Evolutionary conservation across 2,888 invertebrate species (phyloP).

Genomic region (Gymnocheta viridis): DNA sequence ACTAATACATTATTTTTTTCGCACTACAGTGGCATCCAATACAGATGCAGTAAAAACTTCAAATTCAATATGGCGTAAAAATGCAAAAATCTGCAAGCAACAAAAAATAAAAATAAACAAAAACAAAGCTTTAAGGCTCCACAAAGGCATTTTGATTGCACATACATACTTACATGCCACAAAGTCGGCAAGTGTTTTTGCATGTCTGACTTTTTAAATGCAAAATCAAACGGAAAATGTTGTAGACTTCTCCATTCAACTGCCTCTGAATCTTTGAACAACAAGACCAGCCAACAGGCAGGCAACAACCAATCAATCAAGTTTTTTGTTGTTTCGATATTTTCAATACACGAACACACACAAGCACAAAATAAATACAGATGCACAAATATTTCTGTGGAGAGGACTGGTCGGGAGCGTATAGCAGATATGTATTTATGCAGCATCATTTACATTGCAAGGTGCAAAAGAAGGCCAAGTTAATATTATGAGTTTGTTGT

Average conservation of each 20-base stretch:
- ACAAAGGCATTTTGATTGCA: constrained; percentile 58
- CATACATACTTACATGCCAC: constrained; percentile 42
- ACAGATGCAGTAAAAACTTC: background rate
- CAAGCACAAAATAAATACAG: constrained; percentile 14
- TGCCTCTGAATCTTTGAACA: constrained; percentile 24
- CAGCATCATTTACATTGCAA: constrained; percentile 78
- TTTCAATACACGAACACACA: constrained; percentile 18
- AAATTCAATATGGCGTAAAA: constrained; percentile 67
- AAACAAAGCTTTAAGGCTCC: constrained; percentile 33
- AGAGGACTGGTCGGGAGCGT: constrained; percentile 21
- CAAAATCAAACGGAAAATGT: constrained; percentile 53
- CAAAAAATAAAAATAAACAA: constrained; percentile 15
- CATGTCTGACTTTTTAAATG: constrained; percentile 67
- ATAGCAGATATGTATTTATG: constrained; percentile 13
- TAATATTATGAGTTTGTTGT: constrained; percentile 58
- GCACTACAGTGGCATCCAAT: constrained; percentile 14
- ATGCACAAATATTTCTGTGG: constrained; percentile 11
- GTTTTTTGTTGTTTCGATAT: constrained; percentile 74
- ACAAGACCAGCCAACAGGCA: constrained; percentile 44
- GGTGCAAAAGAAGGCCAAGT: constrained; percentile 71
- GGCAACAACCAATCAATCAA: constrained; percentile 79
- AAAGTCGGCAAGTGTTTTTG: constrained; percentile 64
- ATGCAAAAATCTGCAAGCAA: constrained; percentile 51
- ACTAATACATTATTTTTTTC: constrained; percentile 31
- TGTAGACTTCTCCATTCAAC: constrained; percentile 23